These are phyloP conservation scores for Isichthys henryi DNA, from an alignment of 2,113 vertebrate genomes.

Conservation along the genomic window DNA sequence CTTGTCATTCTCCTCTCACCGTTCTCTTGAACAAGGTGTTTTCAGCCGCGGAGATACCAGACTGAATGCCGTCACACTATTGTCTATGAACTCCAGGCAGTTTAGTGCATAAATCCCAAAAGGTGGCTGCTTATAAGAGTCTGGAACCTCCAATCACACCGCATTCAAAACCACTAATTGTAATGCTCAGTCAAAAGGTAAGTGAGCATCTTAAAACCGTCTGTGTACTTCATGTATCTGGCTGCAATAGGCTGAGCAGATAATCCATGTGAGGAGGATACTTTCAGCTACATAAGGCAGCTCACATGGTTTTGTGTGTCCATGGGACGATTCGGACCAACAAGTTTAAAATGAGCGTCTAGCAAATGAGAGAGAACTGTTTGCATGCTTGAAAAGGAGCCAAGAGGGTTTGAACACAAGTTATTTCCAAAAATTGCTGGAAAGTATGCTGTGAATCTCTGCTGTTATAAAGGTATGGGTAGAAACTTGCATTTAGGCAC, in stretches of 20 bases:
- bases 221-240: neutral
- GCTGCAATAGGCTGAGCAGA: neutral
- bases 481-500: no score
- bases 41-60: neutral
- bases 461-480: no score
- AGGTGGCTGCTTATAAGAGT: neutral
- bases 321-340: no score
- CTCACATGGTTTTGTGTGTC: neutral
- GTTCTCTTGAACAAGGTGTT: neutral
- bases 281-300: neutral
- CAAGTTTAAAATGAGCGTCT: no score
- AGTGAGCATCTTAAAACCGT: neutral
- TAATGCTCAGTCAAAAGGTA: neutral
- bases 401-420: no score
- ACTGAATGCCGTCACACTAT: neutral
- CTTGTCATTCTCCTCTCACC: neutral
- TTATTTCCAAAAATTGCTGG: no score
- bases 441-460: no score
- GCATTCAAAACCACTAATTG: neutral
- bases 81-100: neutral
- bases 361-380: no score
- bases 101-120: neutral
- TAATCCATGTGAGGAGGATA: neutral
- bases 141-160: neutral
- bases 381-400: no score